Evolutionary conservation across 2,888 invertebrate species (phyloP).

Genomic region (Caenorhabditis imperialis): DNA sequence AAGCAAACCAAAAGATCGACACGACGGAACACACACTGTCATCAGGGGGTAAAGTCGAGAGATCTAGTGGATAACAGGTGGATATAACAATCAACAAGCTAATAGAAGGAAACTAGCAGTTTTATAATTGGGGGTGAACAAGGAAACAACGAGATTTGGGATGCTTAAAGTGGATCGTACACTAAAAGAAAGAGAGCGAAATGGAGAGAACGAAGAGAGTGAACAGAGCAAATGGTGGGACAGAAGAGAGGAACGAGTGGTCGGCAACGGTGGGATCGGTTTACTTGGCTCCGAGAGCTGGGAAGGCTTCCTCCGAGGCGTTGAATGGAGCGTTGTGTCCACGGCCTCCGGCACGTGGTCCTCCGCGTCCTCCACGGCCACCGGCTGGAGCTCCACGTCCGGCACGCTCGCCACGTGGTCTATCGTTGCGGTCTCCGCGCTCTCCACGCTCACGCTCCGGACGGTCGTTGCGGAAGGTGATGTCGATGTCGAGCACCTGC

Average conservation of each 20-base stretch:
- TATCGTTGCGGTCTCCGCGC: constrained; percentile 52
- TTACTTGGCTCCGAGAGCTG: constrained; percentile 71
- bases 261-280: constrained; percentile 4
- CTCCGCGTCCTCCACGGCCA: constrained; percentile 59
- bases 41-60: constrained; percentile 52
- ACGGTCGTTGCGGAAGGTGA: constrained; percentile 65
- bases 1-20: constrained; percentile 51
- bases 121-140: constrained; percentile 20
- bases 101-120: constrained; percentile 20
- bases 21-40: constrained; percentile 25
- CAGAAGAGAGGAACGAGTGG: constrained; percentile 1
- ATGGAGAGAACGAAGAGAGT: constrained; percentile 27
- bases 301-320: constrained; percentile 70
- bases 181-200: constrained; percentile 4
- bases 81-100: constrained; percentile 59
- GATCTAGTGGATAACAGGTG: constrained; percentile 54
- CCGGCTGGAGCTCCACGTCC: constrained; percentile 53
- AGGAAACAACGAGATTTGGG: constrained; percentile 44
- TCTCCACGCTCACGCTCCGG: constrained; percentile 48
- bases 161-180: constrained; percentile 37
- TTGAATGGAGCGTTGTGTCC: constrained; percentile 58
- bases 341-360: constrained; percentile 52
- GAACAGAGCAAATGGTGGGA: constrained; percentile 44
- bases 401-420: constrained; percentile 49
- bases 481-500: constrained; percentile 68